Percentiles rank a stretch among this genome's conserved stretches.
Conservation (phyloP, 2,888 invertebrate genomes). For the Drosophila seclusa region DNA sequence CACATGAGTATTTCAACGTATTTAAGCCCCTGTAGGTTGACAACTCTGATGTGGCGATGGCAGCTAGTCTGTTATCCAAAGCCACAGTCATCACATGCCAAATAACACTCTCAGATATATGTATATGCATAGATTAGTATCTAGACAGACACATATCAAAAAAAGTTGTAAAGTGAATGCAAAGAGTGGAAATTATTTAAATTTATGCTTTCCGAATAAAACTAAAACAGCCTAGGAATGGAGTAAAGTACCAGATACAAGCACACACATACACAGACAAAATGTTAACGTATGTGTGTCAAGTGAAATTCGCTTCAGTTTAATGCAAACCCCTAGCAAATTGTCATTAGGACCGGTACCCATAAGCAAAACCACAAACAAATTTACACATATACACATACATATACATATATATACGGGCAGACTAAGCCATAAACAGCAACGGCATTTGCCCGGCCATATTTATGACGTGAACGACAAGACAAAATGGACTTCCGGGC, state of each 20-base stretch:
- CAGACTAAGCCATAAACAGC: slow-evolving; percentile 66
- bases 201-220: slow-evolving; percentile 63
- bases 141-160: slow-evolving; percentile 36
- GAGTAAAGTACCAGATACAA: slow-evolving; percentile 29
- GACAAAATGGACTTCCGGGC: slow-evolving; percentile 80
- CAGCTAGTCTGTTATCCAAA: background rate
- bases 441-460: slow-evolving; percentile 72
- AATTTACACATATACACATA: slow-evolving; percentile 6
- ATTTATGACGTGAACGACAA: slow-evolving; percentile 81
- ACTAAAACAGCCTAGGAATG: slow-evolving; percentile 26
- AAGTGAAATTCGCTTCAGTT: slow-evolving; percentile 72
- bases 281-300: slow-evolving; percentile 57
- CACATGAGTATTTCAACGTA: background rate
- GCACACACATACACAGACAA: background rate
- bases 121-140: slow-evolving; percentile 18
- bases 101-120: slow-evolving; percentile 21
- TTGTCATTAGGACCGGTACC: slow-evolving; percentile 76
- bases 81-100: slow-evolving; percentile 22
- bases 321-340: slow-evolving; percentile 76
- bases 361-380: slow-evolving; percentile 44
- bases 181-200: slow-evolving; percentile 72
- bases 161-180: slow-evolving; percentile 52
- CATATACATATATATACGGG: background rate
- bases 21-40: slow-evolving; percentile 11
- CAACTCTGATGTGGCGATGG: slow-evolving; percentile 15